A percentile compares a stretch with the other conserved stretches of the same genome.
Evolutionary conservation across 2,797 vertebrate species (phyloP).

Genomic region (Alcedo quadribrachys): DNA sequence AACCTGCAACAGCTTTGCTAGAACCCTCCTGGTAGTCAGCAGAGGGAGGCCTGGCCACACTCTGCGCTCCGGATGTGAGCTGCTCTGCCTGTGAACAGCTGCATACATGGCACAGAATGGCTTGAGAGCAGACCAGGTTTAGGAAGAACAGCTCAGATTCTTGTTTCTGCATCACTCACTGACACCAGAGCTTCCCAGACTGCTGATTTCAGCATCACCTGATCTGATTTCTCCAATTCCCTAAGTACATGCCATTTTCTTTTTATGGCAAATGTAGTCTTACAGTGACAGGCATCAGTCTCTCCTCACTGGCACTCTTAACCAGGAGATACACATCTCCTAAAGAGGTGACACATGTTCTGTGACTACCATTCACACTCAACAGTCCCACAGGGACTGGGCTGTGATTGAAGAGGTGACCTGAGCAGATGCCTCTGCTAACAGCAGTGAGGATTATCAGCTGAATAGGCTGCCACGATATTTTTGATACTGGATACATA

Average conservation of each 20-base stretch:
- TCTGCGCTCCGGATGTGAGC: rapidly evolving
- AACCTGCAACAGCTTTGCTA: not conserved
- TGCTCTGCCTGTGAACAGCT: not conserved
- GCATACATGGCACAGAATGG: rapidly evolving
- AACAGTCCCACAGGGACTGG: not conserved
- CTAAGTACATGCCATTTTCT: not conserved
- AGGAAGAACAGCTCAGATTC: not conserved
- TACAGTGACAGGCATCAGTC: not conserved
- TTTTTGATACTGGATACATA: not conserved
- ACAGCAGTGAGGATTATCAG: not conserved
- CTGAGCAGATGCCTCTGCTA: not conserved
- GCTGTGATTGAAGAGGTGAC: not conserved
- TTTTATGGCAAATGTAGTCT: not conserved
- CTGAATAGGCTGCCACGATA: not conserved
- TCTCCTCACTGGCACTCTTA: not conserved
- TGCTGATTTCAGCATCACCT: not conserved
- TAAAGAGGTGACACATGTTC: not conserved
- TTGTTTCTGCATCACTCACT: not conserved
- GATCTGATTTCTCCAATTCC: not conserved
- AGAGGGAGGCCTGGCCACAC: not conserved
- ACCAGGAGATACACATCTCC: not conserved
- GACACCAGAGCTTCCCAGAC: not conserved
- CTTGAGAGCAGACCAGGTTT: not conserved
- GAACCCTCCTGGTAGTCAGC: not conserved
- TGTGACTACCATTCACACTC: not conserved